phyloP scores from a whole-genome alignment of 2,888 invertebrate genomes.

The Andricus quercusramuli region DNA sequence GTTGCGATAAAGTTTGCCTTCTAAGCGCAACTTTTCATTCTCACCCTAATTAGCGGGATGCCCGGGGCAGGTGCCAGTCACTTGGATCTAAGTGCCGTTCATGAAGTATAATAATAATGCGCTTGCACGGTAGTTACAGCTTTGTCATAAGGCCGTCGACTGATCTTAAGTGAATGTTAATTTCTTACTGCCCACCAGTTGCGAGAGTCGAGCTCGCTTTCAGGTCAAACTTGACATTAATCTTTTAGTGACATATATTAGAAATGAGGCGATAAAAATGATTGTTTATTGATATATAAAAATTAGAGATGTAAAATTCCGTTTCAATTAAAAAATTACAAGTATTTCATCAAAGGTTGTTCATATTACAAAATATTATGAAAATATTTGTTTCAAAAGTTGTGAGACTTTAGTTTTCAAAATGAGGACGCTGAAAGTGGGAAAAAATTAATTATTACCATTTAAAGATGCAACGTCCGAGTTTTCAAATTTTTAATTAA shows the following conservation, averaged over 20 bases:
- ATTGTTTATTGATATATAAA: background rate
- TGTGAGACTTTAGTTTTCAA: background rate
- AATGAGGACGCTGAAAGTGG: background rate
- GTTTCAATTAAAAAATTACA: background rate
- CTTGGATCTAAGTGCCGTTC: conserved; percentile 35
- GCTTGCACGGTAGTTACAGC: conserved; percentile 33
- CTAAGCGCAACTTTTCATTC: conserved; percentile 31
- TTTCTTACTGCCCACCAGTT: conserved; percentile 27
- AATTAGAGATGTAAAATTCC: background rate
- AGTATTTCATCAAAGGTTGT: no score
- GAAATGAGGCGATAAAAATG: background rate
- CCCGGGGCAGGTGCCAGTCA: conserved; percentile 30
- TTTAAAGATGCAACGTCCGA: no score
- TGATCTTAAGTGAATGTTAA: conserved; percentile 39
- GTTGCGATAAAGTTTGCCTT: conserved; percentile 11
- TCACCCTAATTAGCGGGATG: conserved; percentile 34
- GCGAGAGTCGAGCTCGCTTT: conserved; percentile 9
- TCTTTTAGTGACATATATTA: conserved; percentile 1
- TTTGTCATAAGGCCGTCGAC: conserved; percentile 35
- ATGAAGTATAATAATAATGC: conserved; percentile 39
- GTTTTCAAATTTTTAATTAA: no score
- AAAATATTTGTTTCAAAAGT: background rate
- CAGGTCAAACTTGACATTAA: conserved; percentile 21
- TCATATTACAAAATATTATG: background rate
- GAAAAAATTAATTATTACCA: no score